Base-by-base conservation (phyloP, 2,113 vertebrate species). In the Hystrix brachyura region DNA sequence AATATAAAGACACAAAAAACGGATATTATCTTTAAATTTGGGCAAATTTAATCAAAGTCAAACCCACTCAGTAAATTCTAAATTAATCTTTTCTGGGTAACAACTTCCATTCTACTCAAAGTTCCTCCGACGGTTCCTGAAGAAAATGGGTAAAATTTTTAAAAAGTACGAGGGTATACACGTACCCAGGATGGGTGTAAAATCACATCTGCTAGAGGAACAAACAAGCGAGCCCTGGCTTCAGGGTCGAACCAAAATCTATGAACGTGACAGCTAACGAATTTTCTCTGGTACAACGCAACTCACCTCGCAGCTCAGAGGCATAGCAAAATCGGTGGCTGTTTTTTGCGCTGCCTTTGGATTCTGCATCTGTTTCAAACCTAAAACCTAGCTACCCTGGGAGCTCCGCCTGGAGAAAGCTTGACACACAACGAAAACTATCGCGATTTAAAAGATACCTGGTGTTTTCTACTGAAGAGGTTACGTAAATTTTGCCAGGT, bases 301-400 rank as follows among this genome's bases (percentile, higher is more conserved):
- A 97, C 98, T 98, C 98, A 98, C 98, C 98, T 97, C 67, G 95
- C 97, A 90, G 98, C 91, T 93, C 97, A 96, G 91, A 97, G 97
- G 91, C 98, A 98, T 97, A 97, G 97, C 95, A 97, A 82, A 95
- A 57, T 43, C 94, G 82, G 89, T 46, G 95, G 95, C 95, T 76
- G 97, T 18, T 64, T 85, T 71, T 69, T 89, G 96, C 79, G 94
- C 95, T 88, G 97, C 93, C 95, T 64, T 60, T 43, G 95, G 74
- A 34, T 87, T 89, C 97, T 90, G 97, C 98, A 98, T 97, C 95
- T 97, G 97, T 67, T 85, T 53, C 88, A 38, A 67, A 65, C 43
- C 90, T 46, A 23, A 87, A 43, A 23, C 85, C 96, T 91, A 38
- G 80, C 90, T 62, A 57, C 87, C 74, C 53, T 1, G 62, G 94